A percentile compares a stretch with the other conserved stretches of the same genome.
phyloP scores from a whole-genome alignment of 2,113 vertebrate genomes.

The Cinclus mexicanus region DNA sequence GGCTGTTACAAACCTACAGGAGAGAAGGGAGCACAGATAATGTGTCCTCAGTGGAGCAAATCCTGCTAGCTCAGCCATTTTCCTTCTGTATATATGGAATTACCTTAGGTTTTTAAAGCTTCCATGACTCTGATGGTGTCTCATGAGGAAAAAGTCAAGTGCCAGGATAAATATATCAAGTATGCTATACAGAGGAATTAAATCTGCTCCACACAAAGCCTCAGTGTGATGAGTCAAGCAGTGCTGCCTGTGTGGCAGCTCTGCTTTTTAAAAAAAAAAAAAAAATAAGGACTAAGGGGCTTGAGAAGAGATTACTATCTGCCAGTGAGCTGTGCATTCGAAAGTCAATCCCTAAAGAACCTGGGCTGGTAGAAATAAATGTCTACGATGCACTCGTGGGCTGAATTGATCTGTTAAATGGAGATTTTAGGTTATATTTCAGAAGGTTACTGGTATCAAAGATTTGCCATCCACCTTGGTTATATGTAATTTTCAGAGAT shows the following conservation, averaged over 20 bases:
- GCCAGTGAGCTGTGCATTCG: neutral
- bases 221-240: constrained; percentile 45
- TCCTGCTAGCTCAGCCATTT: constrained; percentile 39
- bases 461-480: neutral
- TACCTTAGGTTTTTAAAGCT: constrained; percentile 47
- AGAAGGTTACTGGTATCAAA: neutral
- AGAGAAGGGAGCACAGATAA: neutral
- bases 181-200: constrained; percentile 44
- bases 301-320: constrained; percentile 28
- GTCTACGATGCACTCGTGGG: neutral
- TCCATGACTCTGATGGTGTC: neutral
- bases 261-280: neutral
- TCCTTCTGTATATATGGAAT: constrained; percentile 36
- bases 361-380: constrained; percentile 13
- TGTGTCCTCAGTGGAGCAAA: constrained; percentile 7
- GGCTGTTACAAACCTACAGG: neutral
- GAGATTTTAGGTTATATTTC: neutral
- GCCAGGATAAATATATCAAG: constrained; percentile 54
- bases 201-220: constrained; percentile 21
- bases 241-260: constrained; percentile 9
- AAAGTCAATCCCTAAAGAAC: constrained; percentile 23
- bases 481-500: neutral
- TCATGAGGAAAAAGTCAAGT: constrained; percentile 54
- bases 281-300: neutral
- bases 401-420: neutral